Conservation (phyloP, 2,797 vertebrate genomes). For the Sibirionetta formosa region DNA sequence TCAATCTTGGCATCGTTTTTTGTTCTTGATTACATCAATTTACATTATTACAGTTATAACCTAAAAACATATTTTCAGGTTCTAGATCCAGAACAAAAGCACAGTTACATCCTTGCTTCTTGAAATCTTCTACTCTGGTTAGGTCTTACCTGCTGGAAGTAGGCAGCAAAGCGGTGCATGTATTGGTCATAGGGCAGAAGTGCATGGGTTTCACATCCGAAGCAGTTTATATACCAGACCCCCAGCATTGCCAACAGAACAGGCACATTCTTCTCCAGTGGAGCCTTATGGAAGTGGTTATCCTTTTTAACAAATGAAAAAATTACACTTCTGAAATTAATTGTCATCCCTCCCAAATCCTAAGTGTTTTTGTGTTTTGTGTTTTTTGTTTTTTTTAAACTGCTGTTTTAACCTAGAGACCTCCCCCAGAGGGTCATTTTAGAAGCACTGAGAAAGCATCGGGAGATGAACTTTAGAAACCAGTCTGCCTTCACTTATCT, state of each 20-base stretch:
- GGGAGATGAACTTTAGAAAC: background rate
- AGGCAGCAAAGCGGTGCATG: slow-evolving; percentile 97
- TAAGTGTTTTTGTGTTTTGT: too few species aligned
- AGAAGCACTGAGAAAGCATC: fast-evolving
- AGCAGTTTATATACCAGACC: slow-evolving; percentile 97
- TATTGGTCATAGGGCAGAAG: slow-evolving; percentile 98
- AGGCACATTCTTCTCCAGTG: slow-evolving; percentile 92
- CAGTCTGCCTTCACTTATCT: background rate
- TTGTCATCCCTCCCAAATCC: background rate
- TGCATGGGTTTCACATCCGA: slow-evolving; percentile 93
- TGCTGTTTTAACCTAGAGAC: background rate
- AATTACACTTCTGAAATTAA: background rate
- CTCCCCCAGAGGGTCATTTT: background rate
- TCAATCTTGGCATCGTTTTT: fast-evolving
- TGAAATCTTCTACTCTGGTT: fast-evolving
- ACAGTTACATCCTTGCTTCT: fast-evolving
- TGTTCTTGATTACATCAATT: fast-evolving
- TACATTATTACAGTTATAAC: background rate
- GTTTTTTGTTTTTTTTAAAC: background rate
- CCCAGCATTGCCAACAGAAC: slow-evolving; percentile 93
- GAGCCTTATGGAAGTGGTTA: slow-evolving; percentile 91
- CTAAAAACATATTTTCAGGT: background rate
- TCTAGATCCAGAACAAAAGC: background rate
- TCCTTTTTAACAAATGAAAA: slow-evolving; percentile 81
- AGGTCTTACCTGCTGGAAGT: slow-evolving; percentile 94